Evolutionary conservation across 2,888 invertebrate species (phyloP), one percentile per base, ranked within the genome.

Genomic region (Diaperis boleti): DNA sequence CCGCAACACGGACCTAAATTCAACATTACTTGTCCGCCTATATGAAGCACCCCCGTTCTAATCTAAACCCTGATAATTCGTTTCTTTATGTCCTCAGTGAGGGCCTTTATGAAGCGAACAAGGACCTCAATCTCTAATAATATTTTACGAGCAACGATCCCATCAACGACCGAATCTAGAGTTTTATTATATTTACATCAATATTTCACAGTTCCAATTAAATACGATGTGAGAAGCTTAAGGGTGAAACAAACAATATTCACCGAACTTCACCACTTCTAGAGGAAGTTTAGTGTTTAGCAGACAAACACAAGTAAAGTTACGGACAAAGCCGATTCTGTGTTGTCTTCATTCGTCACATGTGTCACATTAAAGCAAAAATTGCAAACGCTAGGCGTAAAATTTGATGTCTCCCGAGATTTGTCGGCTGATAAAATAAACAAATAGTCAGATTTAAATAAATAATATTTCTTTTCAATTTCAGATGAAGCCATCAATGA

Each of bases 401-500:
- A 39, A 54, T 41, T 15, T 54, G 29, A 14, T 18, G 15, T 55
- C 44, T n/a, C 42, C 5, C 14, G 26, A 14, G 26, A 8, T n/a
- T 47, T 31, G 15, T 47, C 35, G 5, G 11, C 18, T 8, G 37
- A 20, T 31, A 49, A 39, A 59, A 59, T 39, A 49, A 41, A 57
- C 37, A 57, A 59, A 37, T 39, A 44, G 37, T 39, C 14, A 26
- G 35, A 49, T 59, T 49, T 42, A 42, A 60, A 52, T 42, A 20
- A 44, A 26, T 29, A 49, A 33, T 49, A 33, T 10, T 10, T 52
- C 22, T 50, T 39, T 37, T 49, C 49, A 33, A 33, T 67, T 67
- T 50, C 68, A 71, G 59, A 72, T 72, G 72, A 69, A 65, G 59
- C 55, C 69, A 52, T 59, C 71, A 50, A 69, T 66, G 62, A 45